Evolutionary conservation across 2,888 invertebrate species (phyloP).

Genomic region (Scrobipalpa atriplicella): DNA sequence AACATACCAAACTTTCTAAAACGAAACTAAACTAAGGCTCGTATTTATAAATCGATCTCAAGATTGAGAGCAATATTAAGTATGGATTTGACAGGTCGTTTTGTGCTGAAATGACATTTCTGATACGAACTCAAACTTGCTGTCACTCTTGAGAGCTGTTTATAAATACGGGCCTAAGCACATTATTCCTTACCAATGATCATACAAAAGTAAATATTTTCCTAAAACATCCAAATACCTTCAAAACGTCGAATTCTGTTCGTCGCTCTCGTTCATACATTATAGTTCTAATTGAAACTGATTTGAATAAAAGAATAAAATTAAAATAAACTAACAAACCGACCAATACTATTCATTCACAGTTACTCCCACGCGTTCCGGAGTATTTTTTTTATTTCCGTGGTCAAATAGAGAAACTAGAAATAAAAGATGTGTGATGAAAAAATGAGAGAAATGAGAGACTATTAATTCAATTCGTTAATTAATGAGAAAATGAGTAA

Average conservation of each 20-base stretch:
- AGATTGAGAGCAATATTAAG: too few relatives aligned
- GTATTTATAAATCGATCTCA: too few relatives aligned
- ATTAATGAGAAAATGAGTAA: too few relatives aligned
- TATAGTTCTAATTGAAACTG: conserved; percentile 34
- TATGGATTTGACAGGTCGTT: too few relatives aligned
- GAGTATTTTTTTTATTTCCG: not conserved
- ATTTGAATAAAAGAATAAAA: conserved; percentile 42
- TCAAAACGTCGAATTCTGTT: not conserved
- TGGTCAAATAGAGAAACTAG: not conserved
- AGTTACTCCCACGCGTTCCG: not conserved
- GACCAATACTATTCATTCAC: conserved; percentile 24
- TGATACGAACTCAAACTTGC: too few relatives aligned
- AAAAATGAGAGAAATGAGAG: too few relatives aligned
- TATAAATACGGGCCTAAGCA: too few relatives aligned
- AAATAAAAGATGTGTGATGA: not conserved
- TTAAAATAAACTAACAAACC: conserved; percentile 37
- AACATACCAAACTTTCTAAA: too few relatives aligned
- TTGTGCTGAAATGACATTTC: too few relatives aligned
- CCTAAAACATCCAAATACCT: not conserved
- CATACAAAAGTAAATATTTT: not conserved
- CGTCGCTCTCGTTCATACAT: conserved; percentile 32
- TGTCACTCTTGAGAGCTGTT: too few relatives aligned
- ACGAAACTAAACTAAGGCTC: too few relatives aligned
- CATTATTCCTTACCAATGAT: not conserved
- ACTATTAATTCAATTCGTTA: too few relatives aligned